Evolutionary conservation across 1,140 invertebrate species (phyloP).

Genomic region (Apis dorsata): DNA sequence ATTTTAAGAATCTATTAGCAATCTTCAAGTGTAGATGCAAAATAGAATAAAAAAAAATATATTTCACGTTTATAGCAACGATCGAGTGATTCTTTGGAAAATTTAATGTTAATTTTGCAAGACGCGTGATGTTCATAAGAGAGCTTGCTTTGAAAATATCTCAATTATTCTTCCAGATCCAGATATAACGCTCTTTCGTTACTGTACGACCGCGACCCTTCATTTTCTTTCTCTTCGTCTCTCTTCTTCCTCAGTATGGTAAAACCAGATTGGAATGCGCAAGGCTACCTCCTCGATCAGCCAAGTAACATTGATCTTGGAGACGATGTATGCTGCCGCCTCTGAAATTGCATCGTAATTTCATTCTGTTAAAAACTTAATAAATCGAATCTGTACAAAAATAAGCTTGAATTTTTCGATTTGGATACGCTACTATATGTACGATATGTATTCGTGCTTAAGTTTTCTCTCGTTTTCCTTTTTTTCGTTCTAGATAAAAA

Average conservation of each 20-base stretch:
- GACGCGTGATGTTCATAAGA: not conserved
- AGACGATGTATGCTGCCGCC: too few species aligned
- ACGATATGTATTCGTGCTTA: not conserved
- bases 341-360: slow-evolving; percentile 22
- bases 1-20: not conserved
- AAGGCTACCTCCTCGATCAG: slow-evolving; percentile 28
- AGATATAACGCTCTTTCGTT: not conserved
- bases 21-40: not conserved
- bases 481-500: too few species aligned
- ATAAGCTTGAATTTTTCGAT: too few species aligned
- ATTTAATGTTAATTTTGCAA: not conserved
- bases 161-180: not conserved
- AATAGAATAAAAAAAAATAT: not conserved
- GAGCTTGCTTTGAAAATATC: not conserved
- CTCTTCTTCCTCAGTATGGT: slow-evolving; percentile 21
- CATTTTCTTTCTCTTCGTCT: slow-evolving; percentile 29
- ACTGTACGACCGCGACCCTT: slow-evolving; percentile 25
- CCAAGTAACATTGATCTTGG: slow-evolving; percentile 38
- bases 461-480: not conserved
- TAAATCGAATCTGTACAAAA: not conserved
- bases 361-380: not conserved
- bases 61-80: not conserved
- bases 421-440: too few species aligned
- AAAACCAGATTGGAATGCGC: slow-evolving; percentile 39
- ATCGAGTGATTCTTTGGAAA: not conserved